These are phyloP conservation scores for Catharus ustulatus DNA, from an alignment of 2,797 vertebrate species.

Conservation along the genomic window DNA sequence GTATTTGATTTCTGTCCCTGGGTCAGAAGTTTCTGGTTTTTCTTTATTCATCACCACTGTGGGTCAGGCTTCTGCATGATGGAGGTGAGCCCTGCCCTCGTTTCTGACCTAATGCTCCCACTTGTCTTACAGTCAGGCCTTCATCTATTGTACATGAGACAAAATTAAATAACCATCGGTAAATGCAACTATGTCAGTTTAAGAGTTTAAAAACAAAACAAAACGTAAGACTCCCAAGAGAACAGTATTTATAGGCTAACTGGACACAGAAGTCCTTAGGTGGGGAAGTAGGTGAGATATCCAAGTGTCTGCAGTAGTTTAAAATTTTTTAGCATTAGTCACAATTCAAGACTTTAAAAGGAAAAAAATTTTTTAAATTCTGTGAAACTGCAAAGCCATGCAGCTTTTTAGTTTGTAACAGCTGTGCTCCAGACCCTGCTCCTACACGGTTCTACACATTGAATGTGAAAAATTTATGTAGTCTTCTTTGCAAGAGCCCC, in stretches of 20 bases:
- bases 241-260: background rate
- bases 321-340: background rate
- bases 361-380: background rate
- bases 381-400: background rate
- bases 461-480: background rate
- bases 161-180: background rate
- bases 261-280: background rate
- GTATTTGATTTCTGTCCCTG: background rate
- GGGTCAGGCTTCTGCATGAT: background rate
- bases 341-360: background rate
- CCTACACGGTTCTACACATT: background rate
- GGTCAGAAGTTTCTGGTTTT: background rate
- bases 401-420: background rate
- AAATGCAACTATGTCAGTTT: background rate
- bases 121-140: background rate
- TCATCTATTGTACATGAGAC: background rate
- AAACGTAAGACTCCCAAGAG: background rate
- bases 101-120: background rate
- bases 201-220: background rate
- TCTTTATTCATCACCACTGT: background rate
- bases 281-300: background rate
- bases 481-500: background rate
- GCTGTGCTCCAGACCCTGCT: background rate
- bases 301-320: background rate
- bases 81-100: background rate